These are phyloP conservation scores for Dermolepida albohirtum DNA, from an alignment of 2,888 invertebrate genomes.

Conservation along the genomic window DNA sequence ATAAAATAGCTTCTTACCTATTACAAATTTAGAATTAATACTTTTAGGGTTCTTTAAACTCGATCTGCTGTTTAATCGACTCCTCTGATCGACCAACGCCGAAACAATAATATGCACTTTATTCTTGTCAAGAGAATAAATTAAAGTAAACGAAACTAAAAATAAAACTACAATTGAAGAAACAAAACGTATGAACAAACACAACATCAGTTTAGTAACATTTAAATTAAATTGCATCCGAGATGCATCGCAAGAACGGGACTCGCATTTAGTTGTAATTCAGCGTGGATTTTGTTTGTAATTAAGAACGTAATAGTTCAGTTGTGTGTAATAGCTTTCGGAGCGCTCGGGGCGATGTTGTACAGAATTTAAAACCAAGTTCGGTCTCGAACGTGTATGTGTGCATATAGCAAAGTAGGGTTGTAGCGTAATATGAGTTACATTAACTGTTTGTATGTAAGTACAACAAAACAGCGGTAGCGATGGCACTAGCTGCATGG, in stretches of 20 bases:
- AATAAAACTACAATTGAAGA: neutral
- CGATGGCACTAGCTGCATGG: too few relatives aligned
- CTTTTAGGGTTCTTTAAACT: too few relatives aligned
- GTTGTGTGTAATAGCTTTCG: conserved; percentile 38
- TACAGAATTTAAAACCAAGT: conserved; percentile 29
- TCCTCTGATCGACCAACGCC: too few relatives aligned
- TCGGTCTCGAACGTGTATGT: neutral
- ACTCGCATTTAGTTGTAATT: conserved; percentile 35
- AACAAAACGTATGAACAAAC: neutral
- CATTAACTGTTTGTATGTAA: conserved; percentile 18
- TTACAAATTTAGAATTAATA: too few relatives aligned
- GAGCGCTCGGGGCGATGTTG: conserved; percentile 18
- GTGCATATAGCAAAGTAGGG: neutral
- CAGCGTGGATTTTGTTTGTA: conserved; percentile 41
- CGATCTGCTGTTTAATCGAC: too few relatives aligned
- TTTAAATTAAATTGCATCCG: conserved; percentile 35
- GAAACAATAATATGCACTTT: neutral
- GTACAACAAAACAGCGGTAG: too few relatives aligned
- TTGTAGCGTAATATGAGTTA: conserved; percentile 31
- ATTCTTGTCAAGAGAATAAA: neutral
- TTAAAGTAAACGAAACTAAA: neutral
- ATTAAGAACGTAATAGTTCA: conserved; percentile 42
- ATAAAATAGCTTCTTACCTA: too few relatives aligned
- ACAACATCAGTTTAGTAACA: conserved; percentile 25
- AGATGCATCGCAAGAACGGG: conserved; percentile 26